Percentiles rank a stretch among this genome's conserved stretches.
Conservation (phyloP, 2,113 vertebrate species). For the Litocranius walleri region DNA sequence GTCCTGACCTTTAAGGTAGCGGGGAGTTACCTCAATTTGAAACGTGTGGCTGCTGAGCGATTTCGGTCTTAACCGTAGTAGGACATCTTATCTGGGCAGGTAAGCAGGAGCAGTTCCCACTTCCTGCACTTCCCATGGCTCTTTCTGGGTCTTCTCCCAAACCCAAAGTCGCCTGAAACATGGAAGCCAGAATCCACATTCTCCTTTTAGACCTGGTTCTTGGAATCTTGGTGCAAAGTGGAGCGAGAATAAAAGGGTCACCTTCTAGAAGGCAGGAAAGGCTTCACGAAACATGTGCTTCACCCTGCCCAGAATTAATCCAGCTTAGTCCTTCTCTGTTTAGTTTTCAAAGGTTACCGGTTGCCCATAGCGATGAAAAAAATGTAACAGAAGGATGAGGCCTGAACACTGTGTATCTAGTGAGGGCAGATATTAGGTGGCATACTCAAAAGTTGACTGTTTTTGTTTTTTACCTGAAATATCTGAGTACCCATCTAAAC, state of each 20-base stretch:
- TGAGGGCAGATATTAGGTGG: neutral
- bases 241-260: neutral
- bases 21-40: constrained; percentile 33
- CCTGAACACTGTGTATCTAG: neutral
- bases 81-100: neutral
- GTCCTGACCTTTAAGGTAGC: constrained; percentile 54
- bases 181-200: neutral
- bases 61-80: neutral
- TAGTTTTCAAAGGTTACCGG: neutral
- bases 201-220: neutral
- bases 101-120: neutral
- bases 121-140: neutral
- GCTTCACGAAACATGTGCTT: neutral
- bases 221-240: neutral
- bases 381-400: neutral
- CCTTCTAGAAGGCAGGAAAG: neutral
- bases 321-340: neutral
- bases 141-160: neutral
- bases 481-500: neutral
- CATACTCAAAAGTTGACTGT: neutral
- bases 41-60: constrained; percentile 12
- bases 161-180: neutral
- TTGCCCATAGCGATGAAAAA: neutral
- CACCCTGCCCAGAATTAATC: neutral
- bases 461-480: neutral